phyloP scores from a whole-genome alignment of 1,140 invertebrate species.

The Drosophila lacertosa region DNA sequence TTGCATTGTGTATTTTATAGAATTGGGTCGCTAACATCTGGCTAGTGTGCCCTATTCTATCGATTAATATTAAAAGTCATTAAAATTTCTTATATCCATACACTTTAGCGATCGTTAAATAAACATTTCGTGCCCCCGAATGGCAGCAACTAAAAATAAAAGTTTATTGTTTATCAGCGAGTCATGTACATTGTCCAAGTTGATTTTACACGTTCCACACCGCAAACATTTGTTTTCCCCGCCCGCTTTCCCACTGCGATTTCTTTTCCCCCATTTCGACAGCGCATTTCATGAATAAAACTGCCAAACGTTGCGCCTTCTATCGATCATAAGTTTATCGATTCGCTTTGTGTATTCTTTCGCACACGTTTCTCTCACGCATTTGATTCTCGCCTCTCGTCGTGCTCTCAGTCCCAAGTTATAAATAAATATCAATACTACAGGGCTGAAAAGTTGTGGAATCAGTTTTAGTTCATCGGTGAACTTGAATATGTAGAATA shows the following conservation, averaged over 20 bases:
- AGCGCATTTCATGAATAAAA: constrained; percentile 44
- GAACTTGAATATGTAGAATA: not conserved
- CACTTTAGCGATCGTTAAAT: constrained; percentile 71
- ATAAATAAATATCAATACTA: constrained; percentile 16
- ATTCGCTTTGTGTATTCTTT: constrained; percentile 13
- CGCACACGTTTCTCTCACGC: constrained; percentile 20
- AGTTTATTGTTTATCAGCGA: constrained; percentile 64
- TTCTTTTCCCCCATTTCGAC: constrained; percentile 18
- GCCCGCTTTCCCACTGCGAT: not conserved
- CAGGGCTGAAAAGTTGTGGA: constrained; percentile 23
- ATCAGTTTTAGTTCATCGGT: not conserved
- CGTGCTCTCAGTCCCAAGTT: not conserved
- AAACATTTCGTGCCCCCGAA: constrained; percentile 55
- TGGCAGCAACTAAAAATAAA: constrained; percentile 65
- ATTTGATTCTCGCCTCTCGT: not conserved
- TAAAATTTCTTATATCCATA: constrained; percentile 66
- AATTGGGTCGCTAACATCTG: constrained; percentile 52
- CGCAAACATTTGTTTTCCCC: constrained; percentile 50
- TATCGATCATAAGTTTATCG: constrained; percentile 50
- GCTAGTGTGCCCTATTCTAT: constrained; percentile 28
- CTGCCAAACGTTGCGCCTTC: constrained; percentile 21
- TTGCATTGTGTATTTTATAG: constrained; percentile 4
- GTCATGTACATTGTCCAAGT: constrained; percentile 61
- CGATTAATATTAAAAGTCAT: constrained; percentile 69
- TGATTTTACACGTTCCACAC: constrained; percentile 57